Percentiles rank a stretch among this genome's conserved stretches.
Evolutionary conservation across 2,113 vertebrate species (phyloP).

Genomic region (Rhinolophus ferrumequinum): DNA sequence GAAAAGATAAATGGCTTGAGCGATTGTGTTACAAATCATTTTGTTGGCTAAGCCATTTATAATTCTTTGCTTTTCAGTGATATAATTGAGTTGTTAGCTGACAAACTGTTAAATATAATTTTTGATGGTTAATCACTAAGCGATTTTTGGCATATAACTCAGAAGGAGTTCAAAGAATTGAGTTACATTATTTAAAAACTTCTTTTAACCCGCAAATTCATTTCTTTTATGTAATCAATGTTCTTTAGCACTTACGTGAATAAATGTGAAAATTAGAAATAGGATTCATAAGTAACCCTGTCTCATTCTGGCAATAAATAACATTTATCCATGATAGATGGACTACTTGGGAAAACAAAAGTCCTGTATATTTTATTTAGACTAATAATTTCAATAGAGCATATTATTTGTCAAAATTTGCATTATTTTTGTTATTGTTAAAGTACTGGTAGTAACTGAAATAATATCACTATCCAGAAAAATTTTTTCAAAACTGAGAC

Average conservation of each 20-base stretch:
- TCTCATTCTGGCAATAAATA: constrained; percentile 26
- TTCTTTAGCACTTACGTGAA: background rate
- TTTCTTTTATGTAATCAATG: background rate
- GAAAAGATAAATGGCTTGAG: background rate
- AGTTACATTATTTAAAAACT: constrained; percentile 15
- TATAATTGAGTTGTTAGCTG: background rate
- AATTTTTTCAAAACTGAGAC: background rate
- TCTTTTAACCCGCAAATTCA: background rate
- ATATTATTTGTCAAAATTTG: background rate
- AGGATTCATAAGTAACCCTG: background rate
- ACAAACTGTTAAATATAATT: constrained; percentile 37
- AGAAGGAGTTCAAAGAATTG: background rate
- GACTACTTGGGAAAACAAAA: background rate
- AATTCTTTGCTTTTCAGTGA: constrained; percentile 32
- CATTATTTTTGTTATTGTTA: background rate
- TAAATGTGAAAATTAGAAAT: constrained; percentile 5
- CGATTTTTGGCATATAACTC: background rate
- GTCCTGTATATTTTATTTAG: background rate
- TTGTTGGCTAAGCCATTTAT: background rate
- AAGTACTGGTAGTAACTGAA: background rate
- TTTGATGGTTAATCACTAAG: constrained; percentile 29
- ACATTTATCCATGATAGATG: background rate
- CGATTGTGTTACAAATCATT: background rate
- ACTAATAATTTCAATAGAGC: background rate
- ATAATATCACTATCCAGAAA: background rate